A percentile compares a stretch with the other conserved stretches of the same genome.
Conservation (phyloP, 2,797 vertebrate species). For the Sylvia borin region DNA sequence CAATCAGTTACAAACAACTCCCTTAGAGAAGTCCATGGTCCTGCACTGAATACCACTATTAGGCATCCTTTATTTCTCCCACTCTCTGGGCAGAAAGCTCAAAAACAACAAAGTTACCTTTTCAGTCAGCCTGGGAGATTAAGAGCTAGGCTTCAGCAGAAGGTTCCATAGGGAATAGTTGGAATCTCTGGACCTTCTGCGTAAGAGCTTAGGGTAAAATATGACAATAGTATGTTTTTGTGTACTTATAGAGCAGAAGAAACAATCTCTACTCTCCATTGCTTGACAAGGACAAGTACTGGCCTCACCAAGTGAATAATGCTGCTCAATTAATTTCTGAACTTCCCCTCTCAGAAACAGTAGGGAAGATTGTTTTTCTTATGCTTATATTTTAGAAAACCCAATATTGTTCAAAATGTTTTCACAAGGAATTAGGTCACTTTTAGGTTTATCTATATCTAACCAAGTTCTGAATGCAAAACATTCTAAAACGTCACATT, state of each 20-base stretch:
- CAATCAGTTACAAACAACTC: neutral
- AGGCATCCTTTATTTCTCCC: neutral
- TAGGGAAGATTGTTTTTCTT: neutral
- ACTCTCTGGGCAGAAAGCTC: neutral
- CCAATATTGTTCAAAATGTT: neutral
- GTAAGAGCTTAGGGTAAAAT: neutral
- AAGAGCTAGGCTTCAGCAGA: neutral
- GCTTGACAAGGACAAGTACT: neutral
- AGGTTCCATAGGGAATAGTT: neutral
- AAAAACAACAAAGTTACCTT: neutral
- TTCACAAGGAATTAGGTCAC: neutral
- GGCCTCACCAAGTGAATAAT: neutral
- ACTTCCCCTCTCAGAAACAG: neutral
- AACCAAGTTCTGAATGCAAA: neutral
- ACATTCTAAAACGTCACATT: neutral
- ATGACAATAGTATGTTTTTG: neutral
- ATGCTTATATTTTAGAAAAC: neutral
- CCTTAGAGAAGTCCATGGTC: neutral
- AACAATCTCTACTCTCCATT: neutral
- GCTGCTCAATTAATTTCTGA: neutral
- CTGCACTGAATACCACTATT: neutral
- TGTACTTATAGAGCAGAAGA: neutral
- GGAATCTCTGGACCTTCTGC: neutral
- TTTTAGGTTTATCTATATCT: neutral
- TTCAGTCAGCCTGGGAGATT: neutral